Conservation (phyloP, 1,140 invertebrate genomes). For the Sitodiplosis mosellana region DNA sequence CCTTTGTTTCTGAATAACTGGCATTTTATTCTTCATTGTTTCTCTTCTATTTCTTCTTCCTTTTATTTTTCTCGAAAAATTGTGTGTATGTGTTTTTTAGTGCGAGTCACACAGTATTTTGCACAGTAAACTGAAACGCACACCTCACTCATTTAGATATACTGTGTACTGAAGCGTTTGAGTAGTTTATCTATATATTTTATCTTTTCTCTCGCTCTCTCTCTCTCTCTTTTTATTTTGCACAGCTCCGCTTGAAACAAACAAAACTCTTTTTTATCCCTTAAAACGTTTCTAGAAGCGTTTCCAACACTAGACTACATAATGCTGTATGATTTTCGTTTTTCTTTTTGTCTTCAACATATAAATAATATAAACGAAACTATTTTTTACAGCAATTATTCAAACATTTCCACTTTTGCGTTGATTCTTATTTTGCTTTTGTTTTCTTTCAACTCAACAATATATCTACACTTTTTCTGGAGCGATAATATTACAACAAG, state of each 20-base stretch:
- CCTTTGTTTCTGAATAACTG: no score
- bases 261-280: neutral
- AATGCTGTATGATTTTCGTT: neutral
- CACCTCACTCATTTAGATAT: neutral
- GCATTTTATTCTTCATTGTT: no score
- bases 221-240: neutral
- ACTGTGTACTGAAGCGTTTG: no score
- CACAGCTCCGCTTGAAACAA: neutral
- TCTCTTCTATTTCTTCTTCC: no score
- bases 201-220: no score
- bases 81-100: neutral
- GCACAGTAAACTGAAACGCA: neutral
- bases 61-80: neutral
- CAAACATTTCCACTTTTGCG: neutral
- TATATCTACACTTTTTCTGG: no score
- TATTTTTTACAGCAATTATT: neutral
- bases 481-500: no score
- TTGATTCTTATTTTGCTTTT: neutral
- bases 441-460: no score
- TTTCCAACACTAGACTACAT: neutral
- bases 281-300: neutral
- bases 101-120: neutral
- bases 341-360: constrained; percentile 1
- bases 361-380: neutral
- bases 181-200: no score